phyloP scores from a whole-genome alignment of 2,797 vertebrate genomes.

The Aulostomus chinensis region DNA sequence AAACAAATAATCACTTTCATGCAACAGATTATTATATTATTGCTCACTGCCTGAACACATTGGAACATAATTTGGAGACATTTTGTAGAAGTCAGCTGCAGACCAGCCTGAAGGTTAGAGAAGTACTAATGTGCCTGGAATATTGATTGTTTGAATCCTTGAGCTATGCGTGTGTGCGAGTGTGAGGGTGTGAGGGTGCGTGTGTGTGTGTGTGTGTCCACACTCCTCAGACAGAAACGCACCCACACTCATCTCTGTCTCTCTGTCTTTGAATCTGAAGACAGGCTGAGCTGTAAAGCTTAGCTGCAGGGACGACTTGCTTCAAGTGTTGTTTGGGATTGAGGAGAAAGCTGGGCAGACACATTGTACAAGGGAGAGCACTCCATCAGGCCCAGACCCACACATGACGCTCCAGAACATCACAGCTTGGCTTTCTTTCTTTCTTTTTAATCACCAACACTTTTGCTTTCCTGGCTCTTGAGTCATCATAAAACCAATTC shows the following conservation, averaged over 20 bases:
- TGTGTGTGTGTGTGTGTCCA: not conserved
- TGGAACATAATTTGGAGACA: not conserved
- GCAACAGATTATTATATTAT: slow-evolving; percentile 1
- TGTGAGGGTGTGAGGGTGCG: not conserved
- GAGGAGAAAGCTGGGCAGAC: not conserved
- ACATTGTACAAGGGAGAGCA: not conserved
- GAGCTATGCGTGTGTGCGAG: no score
- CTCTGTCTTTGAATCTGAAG: not conserved
- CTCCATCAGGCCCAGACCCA: not conserved
- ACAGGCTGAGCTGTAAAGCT: slow-evolving; percentile 21
- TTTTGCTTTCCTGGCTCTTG: not conserved
- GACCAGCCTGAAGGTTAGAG: not conserved
- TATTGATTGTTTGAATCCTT: slow-evolving; percentile 12
- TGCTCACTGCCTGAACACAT: not conserved
- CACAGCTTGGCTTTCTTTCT: not conserved
- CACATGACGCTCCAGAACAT: slow-evolving; percentile 1
- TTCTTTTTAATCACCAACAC: not conserved
- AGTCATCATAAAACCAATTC: no score
- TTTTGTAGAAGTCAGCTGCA: no score
- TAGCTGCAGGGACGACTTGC: slow-evolving; percentile 14
- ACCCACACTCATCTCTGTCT: not conserved
- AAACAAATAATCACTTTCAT: slow-evolving; percentile 20
- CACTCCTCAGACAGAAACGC: not conserved
- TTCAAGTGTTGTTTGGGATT: slow-evolving; percentile 16
- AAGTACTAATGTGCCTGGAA: slow-evolving; percentile 6